Base-by-base conservation (phyloP, 2,113 vertebrate species). In the Tiliqua scincoides region DNA sequence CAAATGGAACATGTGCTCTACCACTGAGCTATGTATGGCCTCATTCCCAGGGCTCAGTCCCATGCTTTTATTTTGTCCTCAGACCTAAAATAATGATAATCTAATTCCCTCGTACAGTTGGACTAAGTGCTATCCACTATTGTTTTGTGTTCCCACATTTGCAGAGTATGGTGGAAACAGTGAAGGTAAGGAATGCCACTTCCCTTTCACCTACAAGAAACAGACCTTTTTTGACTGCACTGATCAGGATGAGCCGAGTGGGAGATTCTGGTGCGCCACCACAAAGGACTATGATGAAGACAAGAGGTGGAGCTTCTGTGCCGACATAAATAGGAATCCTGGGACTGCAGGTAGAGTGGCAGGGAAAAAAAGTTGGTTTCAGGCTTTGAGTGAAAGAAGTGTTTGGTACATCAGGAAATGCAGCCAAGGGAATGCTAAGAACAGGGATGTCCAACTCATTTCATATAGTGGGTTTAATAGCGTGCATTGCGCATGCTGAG, bases 251-350 rank as follows among this genome's bases (percentile, higher is more conserved):
- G 96, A 96, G 65, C 83, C 0, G 9, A 97, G 97, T 65, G 94
- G 95, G 4, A 95, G 96, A 83, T 95, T 94, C 89, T 97, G 97
- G 97, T 97, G 97, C 71, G 89, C 97, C 88, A 97, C 97, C 40
- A 97, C 97, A 75, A 35, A 6, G 63, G 95, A 93, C 92, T 97
- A 93, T 93, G 97, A 97, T 91, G 67, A 25, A 0, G 97, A 97
- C 90, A 89, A 75, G 54, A 92, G 93, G 91, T 97, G 88, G 87
- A 96, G 97, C 88, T 97, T 97, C 93, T 97, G 97, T 84, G 97
- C 52, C 30, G 81, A 83, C 35, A 37, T 32, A 30, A 18, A 40
- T 23, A 18, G 57, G n/a, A 57, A 27, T 59, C 0, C 23, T 3
- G 21, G 32, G 8, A 59, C 43, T 48, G 43, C 2, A 70, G 48